Evolutionary conservation across 2,113 vertebrate species (phyloP), one percentile per base, ranked within the genome.

Genomic region (Cheilinus undulatus): DNA sequence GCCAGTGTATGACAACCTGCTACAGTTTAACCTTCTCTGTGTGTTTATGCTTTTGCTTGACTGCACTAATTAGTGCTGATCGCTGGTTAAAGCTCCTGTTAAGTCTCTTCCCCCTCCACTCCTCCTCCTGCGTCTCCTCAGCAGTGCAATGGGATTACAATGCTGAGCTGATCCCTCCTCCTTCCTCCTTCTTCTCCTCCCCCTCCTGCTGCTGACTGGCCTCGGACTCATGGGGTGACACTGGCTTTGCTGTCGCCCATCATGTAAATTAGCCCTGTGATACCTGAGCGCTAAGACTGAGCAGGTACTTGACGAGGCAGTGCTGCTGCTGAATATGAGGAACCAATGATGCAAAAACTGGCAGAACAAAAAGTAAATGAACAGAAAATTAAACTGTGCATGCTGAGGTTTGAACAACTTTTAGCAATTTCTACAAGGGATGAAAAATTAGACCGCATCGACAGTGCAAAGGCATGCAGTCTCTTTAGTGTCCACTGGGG

Each of bases 61-160:
- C 24, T 36, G 56, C 53, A 57, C 59, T 38, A 72, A 78, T 87
- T 78, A 77, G 76, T 38, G 17, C 34, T 81, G 60, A 63, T 73
- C 59, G 12, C 57, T 36, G 42, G 40, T 66, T 87, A 85, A 86
- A 43, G 53, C 74, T n/a, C 7, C 50, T 62, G 50, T 82, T n/a
- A 82, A 89, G 48, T 82, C 76, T 72, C 38, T 56, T 57, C 78
- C 66, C 57, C 73, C 70, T 84, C 75, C 73, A 11, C 40, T 17
- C 69, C 62, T 62, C 70, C 82, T 73, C 74, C 46, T 54, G 43
- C 36, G 1, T 66, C 49, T 76, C 77, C 66, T 83, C 73, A 46
- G 68, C 70, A 69, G 57, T 69, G 59, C 52, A 40, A 86, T 71
- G 78, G 77, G 85, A 89, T 89, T 89, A 89, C 43, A 61, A 15